Conservation (phyloP, 2,113 vertebrate species). For the Sorex fumeus region DNA sequence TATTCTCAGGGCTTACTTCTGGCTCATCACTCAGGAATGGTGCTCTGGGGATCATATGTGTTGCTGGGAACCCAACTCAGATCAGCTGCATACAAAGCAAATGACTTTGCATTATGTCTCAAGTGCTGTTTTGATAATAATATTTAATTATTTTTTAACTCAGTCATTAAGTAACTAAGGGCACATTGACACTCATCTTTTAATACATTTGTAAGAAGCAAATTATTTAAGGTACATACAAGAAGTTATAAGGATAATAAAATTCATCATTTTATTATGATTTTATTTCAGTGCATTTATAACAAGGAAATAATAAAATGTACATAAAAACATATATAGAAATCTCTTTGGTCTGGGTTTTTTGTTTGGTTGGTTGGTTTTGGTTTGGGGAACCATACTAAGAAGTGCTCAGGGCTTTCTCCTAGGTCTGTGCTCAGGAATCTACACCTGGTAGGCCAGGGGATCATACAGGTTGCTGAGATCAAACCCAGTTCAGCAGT, state of each 20-base stretch:
- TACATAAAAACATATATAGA: background rate
- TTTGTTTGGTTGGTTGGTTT: background rate
- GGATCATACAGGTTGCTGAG: too few species aligned
- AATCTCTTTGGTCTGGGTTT: background rate
- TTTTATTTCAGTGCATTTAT: constrained; percentile 37
- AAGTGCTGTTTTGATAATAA: background rate
- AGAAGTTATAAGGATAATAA: constrained; percentile 28
- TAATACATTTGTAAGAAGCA: background rate
- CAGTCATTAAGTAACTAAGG: constrained; percentile 2
- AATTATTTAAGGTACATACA: constrained; percentile 11
- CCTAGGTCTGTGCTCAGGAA: too few species aligned
- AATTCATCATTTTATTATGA: constrained; percentile 35
- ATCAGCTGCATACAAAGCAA: too few species aligned
- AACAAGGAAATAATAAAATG: constrained; percentile 51
- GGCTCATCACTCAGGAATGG: too few species aligned
- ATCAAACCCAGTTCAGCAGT: too few species aligned
- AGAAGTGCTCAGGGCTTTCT: too few species aligned
- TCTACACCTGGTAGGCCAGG: too few species aligned
- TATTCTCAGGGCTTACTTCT: too few species aligned
- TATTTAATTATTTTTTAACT: background rate
- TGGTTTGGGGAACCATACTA: too few species aligned
- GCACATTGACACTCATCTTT: background rate
- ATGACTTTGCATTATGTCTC: too few species aligned
- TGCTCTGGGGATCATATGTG: too few species aligned
- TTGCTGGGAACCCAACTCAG: too few species aligned